phyloP scores from a whole-genome alignment of 2,797 vertebrate species.

The Acridotheres tristis region DNA sequence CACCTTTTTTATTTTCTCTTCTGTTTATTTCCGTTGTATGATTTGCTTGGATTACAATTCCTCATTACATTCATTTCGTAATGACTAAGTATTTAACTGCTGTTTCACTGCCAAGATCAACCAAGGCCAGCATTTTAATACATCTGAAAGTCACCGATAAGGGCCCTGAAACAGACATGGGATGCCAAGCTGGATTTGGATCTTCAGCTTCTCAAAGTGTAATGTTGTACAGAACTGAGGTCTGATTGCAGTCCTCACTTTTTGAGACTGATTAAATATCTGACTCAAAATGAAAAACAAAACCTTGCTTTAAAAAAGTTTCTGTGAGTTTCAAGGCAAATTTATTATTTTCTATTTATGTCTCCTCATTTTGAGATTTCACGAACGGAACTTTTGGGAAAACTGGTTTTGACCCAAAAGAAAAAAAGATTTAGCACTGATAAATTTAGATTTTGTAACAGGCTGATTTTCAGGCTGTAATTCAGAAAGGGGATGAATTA shows the following conservation, averaged over 20 bases:
- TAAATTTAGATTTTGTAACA: neutral
- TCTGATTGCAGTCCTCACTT: neutral
- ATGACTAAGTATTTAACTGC: neutral
- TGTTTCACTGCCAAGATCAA: neutral
- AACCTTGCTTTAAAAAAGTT: neutral
- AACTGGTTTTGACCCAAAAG: neutral
- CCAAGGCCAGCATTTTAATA: neutral
- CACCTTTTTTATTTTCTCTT: neutral
- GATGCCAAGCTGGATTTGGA: neutral
- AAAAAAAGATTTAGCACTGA: neutral
- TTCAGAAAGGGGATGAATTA: neutral
- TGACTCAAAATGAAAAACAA: neutral
- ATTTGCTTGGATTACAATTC: slow-evolving; percentile 4
- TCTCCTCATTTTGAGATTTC: neutral
- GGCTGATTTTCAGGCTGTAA: neutral
- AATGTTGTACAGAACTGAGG: neutral
- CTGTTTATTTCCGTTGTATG: neutral
- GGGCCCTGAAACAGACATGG: neutral
- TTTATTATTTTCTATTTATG: neutral
- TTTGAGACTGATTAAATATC: neutral
- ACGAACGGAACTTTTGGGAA: neutral
- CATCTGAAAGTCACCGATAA: neutral
- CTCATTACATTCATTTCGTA: neutral
- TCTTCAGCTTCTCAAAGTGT: neutral
- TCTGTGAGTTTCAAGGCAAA: neutral